These are phyloP conservation scores for Eurytoma californica DNA, from an alignment of 2,888 invertebrate genomes.

Conservation along the genomic window DNA sequence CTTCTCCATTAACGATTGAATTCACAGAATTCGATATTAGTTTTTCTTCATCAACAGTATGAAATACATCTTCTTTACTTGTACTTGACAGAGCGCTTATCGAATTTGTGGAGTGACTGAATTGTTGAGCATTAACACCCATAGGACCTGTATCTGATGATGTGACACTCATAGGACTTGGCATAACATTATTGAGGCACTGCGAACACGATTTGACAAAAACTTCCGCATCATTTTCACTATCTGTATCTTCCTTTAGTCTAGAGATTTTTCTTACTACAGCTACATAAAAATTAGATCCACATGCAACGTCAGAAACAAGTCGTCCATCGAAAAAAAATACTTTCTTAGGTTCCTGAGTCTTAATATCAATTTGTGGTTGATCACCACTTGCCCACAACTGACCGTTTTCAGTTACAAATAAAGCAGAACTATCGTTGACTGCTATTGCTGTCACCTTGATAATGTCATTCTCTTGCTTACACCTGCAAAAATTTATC, in stretches of 20 bases:
- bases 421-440: slow-evolving; percentile 80
- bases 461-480: slow-evolving; percentile 79
- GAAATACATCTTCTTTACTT: slow-evolving; percentile 76
- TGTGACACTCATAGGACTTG: slow-evolving; percentile 75
- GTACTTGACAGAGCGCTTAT: slow-evolving; percentile 74
- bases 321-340: slow-evolving; percentile 82
- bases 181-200: slow-evolving; percentile 73
- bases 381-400: slow-evolving; percentile 83
- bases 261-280: slow-evolving; percentile 81
- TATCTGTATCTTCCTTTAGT: slow-evolving; percentile 74
- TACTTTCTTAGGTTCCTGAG: slow-evolving; percentile 80
- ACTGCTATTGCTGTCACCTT: slow-evolving; percentile 81
- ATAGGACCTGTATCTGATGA: slow-evolving; percentile 81
- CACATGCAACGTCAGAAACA: slow-evolving; percentile 84
- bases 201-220: slow-evolving; percentile 82
- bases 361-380: slow-evolving; percentile 81
- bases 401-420: slow-evolving; percentile 81
- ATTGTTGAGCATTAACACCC: slow-evolving; percentile 78
- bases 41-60: slow-evolving; percentile 36
- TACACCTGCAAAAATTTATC: slow-evolving; percentile 72
- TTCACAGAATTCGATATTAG: slow-evolving; percentile 42
- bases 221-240: slow-evolving; percentile 80
- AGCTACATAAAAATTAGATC: slow-evolving; percentile 86
- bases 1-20: slow-evolving; percentile 48
- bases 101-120: slow-evolving; percentile 78